Conservation (phyloP, 2,113 vertebrate genomes). For the Ciconia maguari region DNA sequence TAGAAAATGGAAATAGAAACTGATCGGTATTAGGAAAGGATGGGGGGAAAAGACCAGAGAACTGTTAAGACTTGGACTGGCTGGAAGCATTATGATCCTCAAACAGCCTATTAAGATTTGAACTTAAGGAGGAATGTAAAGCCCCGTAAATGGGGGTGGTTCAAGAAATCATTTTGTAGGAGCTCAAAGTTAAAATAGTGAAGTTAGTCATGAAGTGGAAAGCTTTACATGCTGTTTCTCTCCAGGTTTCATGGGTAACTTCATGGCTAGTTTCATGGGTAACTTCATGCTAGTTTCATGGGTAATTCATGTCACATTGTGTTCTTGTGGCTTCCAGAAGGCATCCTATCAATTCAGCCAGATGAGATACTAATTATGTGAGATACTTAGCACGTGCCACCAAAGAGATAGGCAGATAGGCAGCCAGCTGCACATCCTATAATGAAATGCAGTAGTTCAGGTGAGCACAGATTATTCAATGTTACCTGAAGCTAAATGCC, state of each 20-base stretch:
- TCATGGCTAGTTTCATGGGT: background rate
- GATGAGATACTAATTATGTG: background rate
- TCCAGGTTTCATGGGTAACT: background rate
- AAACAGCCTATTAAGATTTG: background rate
- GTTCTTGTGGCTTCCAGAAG: background rate
- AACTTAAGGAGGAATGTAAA: background rate
- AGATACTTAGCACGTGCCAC: background rate
- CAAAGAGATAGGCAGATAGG: background rate
- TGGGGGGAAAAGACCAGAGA: background rate
- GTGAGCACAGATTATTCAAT: background rate
- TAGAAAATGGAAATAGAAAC: background rate
- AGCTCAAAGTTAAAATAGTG: background rate
- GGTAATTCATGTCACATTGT: background rate
- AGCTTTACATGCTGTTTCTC: background rate
- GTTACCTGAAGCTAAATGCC: background rate
- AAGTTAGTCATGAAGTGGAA: background rate
- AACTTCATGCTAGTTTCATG: background rate
- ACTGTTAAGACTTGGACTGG: background rate
- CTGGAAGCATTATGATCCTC: background rate
- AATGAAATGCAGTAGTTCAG: background rate
- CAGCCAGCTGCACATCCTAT: background rate
- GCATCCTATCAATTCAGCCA: background rate
- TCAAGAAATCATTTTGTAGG: background rate
- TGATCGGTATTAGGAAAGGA: background rate
- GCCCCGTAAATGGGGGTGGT: background rate